Conservation (phyloP, 2,113 vertebrate genomes). For the Onychorhynchus coronatus region DNA sequence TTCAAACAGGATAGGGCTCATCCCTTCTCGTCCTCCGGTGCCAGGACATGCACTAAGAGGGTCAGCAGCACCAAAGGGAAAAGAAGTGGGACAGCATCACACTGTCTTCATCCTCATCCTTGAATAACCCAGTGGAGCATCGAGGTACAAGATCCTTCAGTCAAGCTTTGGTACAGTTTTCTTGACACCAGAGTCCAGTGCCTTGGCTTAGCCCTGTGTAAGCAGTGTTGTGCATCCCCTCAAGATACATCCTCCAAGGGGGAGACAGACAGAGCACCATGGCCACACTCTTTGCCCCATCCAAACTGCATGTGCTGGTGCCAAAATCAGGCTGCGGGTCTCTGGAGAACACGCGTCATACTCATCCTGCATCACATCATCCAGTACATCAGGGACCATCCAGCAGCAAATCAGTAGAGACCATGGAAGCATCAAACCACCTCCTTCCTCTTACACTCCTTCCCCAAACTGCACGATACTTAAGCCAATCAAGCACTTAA, state of each 20-base stretch:
- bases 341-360: not conserved
- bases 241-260: not conserved
- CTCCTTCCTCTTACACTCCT: not conserved
- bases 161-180: not conserved
- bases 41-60: not conserved
- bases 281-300: not conserved
- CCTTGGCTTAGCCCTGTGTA: rapidly evolving
- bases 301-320: rapidly evolving
- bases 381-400: rapidly evolving
- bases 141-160: rapidly evolving
- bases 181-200: rapidly evolving
- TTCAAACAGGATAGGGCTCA: constrained; percentile 30
- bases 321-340: not conserved
- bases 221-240: not conserved
- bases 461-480: not conserved
- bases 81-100: not conserved
- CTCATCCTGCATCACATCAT: not conserved
- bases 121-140: not conserved
- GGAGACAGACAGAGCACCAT: not conserved
- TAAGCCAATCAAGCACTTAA: not conserved
- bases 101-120: not conserved
- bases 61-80: not conserved
- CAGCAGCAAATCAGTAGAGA: rapidly evolving
- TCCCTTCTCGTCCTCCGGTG: not conserved
- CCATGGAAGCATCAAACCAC: not conserved